These are phyloP conservation scores for Melanotaenia parkinsoni DNA, from an alignment of 2,797 vertebrate genomes.

Conservation along the genomic window DNA sequence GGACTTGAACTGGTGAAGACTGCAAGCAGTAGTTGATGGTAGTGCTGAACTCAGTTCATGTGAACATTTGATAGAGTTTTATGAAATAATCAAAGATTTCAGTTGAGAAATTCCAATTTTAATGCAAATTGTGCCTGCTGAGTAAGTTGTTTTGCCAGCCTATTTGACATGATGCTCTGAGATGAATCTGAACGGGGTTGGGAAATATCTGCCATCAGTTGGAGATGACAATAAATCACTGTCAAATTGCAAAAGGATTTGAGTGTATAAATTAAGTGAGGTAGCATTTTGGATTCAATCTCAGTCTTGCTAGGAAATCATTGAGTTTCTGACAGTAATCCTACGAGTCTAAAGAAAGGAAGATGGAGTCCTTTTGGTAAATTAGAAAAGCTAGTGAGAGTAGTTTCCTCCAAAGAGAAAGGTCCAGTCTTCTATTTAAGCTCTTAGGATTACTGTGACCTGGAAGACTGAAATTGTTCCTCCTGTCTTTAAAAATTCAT, in stretches of 20 bases:
- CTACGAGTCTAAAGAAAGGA: background rate
- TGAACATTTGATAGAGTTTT: background rate
- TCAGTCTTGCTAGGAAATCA: background rate
- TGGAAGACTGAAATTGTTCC: background rate
- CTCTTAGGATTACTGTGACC: background rate
- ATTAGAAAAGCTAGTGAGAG: background rate
- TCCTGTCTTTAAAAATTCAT: background rate
- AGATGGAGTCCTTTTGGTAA: background rate
- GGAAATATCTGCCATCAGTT: background rate
- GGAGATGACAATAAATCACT: background rate
- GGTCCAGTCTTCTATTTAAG: background rate
- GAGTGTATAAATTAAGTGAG: background rate
- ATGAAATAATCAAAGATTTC: background rate
- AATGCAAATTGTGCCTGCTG: background rate
- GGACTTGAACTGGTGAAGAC: background rate
- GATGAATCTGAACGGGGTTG: background rate
- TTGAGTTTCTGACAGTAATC: background rate
- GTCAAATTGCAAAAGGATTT: background rate
- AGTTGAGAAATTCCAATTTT: constrained; percentile 8
- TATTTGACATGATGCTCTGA: background rate
- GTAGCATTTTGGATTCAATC: background rate
- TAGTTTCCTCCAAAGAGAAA: background rate
- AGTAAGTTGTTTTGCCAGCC: background rate
- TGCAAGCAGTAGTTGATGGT: background rate
- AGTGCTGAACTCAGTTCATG: background rate